These are phyloP conservation scores for Drosophila quinaria DNA, from an alignment of 2,888 invertebrate genomes.

Conservation along the genomic window DNA sequence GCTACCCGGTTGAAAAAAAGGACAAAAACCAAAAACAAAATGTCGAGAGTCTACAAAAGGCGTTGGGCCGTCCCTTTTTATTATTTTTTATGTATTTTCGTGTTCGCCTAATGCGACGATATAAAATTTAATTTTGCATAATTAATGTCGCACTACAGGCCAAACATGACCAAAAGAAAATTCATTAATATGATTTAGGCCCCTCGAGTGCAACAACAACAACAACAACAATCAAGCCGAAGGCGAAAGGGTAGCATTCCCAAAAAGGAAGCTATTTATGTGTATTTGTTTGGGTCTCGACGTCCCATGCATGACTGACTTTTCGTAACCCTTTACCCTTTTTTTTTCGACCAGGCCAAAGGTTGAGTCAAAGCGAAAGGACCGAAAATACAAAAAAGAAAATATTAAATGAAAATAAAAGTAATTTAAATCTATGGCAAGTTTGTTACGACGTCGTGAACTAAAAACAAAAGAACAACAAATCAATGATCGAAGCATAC, in stretches of 20 bases:
- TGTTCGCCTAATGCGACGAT: conserved; percentile 72
- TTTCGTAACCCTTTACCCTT: conserved; percentile 35
- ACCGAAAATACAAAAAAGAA: conserved; percentile 5
- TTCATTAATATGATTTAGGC: conserved; percentile 76
- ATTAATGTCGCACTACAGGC: conserved; percentile 69
- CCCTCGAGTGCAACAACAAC: conserved; percentile 22
- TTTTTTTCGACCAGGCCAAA: conserved; percentile 18
- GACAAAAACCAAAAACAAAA: conserved; percentile 1
- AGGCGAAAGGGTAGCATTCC: conserved; percentile 26
- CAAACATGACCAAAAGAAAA: conserved; percentile 64
- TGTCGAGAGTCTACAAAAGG: conserved; percentile 21
- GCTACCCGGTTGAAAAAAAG: conserved; percentile 21
- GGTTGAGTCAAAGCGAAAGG: conserved; percentile 13
- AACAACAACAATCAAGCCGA: conserved; percentile 26
- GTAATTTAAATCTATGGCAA: conserved; percentile 33
- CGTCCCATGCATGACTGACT: conserved; percentile 71
- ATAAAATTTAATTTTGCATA: conserved; percentile 80
- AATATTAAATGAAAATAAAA: conserved; percentile 5
- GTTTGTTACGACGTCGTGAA: conserved; percentile 29
- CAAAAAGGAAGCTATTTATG: conserved; percentile 56
- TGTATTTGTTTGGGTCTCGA: conserved; percentile 62
- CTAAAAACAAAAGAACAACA: conserved; percentile 8
- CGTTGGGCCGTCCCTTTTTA: conserved; percentile 43
- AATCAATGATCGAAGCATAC: conserved; percentile 23
- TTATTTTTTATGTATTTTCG: conserved; percentile 37